Conservation (phyloP, 2,888 invertebrate species). For the Neuroscelio doddi region DNA sequence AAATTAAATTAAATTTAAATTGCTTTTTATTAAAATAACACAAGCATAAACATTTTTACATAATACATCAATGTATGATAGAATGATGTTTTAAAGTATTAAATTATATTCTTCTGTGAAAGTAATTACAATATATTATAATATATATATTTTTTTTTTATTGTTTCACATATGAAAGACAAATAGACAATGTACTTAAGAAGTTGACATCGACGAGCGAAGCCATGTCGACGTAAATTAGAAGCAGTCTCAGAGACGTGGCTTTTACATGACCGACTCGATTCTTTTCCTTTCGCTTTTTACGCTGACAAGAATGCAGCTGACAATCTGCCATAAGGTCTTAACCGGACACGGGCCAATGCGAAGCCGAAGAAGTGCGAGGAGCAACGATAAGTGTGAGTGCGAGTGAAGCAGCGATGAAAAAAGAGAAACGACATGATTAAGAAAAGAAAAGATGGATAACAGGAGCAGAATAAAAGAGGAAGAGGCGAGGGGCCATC, state of each 20-base stretch:
- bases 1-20: too few relatives aligned
- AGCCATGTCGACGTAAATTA: conserved; percentile 38
- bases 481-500: conserved; percentile 65
- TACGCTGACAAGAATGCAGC: conserved; percentile 33
- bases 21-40: too few relatives aligned
- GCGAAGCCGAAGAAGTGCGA: conserved; percentile 53
- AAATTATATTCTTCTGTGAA: too few relatives aligned
- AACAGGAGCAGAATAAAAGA: conserved; percentile 24
- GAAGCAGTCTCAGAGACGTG: conserved; percentile 42
- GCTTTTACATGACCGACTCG: conserved; percentile 47
- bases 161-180: not conserved
- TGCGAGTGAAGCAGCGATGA: conserved; percentile 48
- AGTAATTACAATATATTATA: too few relatives aligned
- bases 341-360: conserved; percentile 55
- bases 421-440: conserved; percentile 33
- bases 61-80: too few relatives aligned
- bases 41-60: too few relatives aligned
- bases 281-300: conserved; percentile 48
- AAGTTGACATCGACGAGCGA: conserved; percentile 3
- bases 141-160: too few relatives aligned
- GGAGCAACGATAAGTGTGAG: conserved; percentile 44
- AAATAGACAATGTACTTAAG: conserved; percentile 5
- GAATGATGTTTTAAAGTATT: too few relatives aligned
- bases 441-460: conserved; percentile 38
- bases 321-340: conserved; percentile 55